These are phyloP conservation scores for Patella pellucida DNA, from an alignment of 2,888 invertebrate genomes.

Conservation along the genomic window DNA sequence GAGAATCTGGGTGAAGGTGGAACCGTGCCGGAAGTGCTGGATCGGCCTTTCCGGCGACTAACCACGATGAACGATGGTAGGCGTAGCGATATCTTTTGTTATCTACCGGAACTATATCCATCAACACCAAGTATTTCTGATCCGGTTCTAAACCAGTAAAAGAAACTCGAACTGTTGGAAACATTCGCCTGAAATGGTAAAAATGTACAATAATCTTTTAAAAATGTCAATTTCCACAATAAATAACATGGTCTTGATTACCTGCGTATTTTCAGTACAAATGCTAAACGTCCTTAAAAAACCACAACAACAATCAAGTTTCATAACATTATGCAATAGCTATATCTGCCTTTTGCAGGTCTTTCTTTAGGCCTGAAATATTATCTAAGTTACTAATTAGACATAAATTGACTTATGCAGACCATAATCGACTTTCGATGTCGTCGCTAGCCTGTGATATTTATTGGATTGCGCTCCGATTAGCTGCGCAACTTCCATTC, in stretches of 20 bases:
- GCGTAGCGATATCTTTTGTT: conserved; percentile 92
- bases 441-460: no score
- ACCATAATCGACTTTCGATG: no score
- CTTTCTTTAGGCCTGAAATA: no score
- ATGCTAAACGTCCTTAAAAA: not conserved
- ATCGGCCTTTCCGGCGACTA: conserved; percentile 98
- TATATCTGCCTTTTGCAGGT: no score
- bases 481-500: no score
- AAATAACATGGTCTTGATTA: no score
- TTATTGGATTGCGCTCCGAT: no score
- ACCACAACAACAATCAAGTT: no score
- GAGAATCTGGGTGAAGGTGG: conserved; percentile 96
- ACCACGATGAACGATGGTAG: conserved; percentile 97
- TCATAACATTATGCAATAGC: no score
- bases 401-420: no score
- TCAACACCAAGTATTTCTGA: conserved; percentile 84
- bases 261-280: no score
- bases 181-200: conserved; percentile 86
- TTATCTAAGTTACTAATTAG: no score
- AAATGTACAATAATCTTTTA: not conserved
- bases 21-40: conserved; percentile 91
- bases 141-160: conserved; percentile 82
- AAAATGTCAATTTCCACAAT: not conserved
- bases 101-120: conserved; percentile 97
- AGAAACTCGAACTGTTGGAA: conserved; percentile 94